These are phyloP conservation scores for Athripsodes cinereus DNA, from an alignment of 2,888 invertebrate species.

Conservation along the genomic window DNA sequence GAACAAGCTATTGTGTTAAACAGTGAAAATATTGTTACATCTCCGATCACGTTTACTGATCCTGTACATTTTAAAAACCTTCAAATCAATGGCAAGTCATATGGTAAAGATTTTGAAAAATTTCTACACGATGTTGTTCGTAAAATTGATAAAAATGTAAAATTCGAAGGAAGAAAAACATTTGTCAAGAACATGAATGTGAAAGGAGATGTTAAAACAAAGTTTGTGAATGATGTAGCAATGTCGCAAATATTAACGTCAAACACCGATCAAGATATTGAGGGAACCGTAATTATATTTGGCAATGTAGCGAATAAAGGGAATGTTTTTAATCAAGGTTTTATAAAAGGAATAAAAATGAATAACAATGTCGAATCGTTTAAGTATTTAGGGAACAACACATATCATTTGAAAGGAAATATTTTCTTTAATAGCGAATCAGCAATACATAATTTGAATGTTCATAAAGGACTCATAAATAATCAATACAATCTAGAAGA, in stretches of 20 bases:
- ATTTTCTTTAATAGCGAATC: constrained; percentile 27
- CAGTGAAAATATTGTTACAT: constrained; percentile 35
- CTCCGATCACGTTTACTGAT: constrained; percentile 32
- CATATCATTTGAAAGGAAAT: constrained; percentile 31
- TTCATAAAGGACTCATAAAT: constrained; percentile 30
- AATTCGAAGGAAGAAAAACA: constrained; percentile 31
- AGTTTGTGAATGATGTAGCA: constrained; percentile 37
- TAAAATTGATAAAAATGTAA: constrained; percentile 33
- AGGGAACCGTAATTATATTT: constrained; percentile 32
- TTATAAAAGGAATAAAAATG: constrained; percentile 14
- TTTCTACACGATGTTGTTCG: constrained; percentile 40
- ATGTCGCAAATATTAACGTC: constrained; percentile 39
- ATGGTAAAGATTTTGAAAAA: constrained; percentile 35
- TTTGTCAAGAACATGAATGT: constrained; percentile 36
- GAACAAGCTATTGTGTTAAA: constrained; percentile 38
- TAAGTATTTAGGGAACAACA: constrained; percentile 15
- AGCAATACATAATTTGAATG: constrained; percentile 25
- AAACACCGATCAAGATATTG: constrained; percentile 32
- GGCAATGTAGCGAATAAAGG: constrained; percentile 33
- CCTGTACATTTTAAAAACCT: constrained; percentile 31
- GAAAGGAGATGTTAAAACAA: constrained; percentile 32
- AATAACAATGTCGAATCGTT: constrained; percentile 9
- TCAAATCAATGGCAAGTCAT: constrained; percentile 33
- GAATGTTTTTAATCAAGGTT: constrained; percentile 12
- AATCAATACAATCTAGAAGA: constrained; percentile 26